Percentiles rank a stretch among this genome's conserved stretches.
phyloP scores from a whole-genome alignment of 2,888 invertebrate species.

The Dendrolimus houi region DNA sequence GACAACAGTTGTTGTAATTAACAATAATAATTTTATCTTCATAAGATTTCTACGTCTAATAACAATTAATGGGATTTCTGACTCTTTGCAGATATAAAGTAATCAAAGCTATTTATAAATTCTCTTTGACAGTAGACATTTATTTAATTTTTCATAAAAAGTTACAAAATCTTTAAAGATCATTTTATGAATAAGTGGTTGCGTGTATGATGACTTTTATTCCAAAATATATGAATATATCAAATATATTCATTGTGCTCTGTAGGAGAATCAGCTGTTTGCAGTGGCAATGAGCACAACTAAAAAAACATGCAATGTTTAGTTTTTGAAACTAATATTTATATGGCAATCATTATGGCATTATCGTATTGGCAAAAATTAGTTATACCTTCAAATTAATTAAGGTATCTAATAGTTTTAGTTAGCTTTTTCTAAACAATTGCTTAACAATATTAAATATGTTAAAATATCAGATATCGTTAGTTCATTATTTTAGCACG shows the following conservation, averaged over 20 bases:
- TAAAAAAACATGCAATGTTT: conserved; percentile 6
- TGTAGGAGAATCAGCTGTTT: background rate
- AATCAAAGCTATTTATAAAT: too few species aligned
- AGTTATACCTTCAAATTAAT: conserved; percentile 57
- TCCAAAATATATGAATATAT: background rate
- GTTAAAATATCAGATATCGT: too few species aligned
- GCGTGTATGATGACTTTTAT: background rate
- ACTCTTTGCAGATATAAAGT: too few species aligned
- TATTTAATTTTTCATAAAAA: too few species aligned
- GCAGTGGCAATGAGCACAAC: background rate
- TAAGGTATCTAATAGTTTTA: conserved; percentile 27
- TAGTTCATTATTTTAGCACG: too few species aligned
- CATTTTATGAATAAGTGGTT: too few species aligned
- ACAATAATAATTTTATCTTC: too few species aligned
- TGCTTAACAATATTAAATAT: conserved; percentile 3
- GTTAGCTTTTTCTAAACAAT: conserved; percentile 32
- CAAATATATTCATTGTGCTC: background rate
- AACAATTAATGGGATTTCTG: too few species aligned
- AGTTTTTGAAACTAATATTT: conserved; percentile 34
- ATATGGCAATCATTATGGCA: conserved; percentile 59
- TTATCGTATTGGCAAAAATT: conserved; percentile 47
- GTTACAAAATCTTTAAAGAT: too few species aligned
- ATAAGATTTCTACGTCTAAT: too few species aligned
- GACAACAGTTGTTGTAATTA: too few species aligned
- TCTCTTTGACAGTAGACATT: too few species aligned